phyloP scores from a whole-genome alignment of 1,140 invertebrate genomes.

The Conus betulinus region DNA sequence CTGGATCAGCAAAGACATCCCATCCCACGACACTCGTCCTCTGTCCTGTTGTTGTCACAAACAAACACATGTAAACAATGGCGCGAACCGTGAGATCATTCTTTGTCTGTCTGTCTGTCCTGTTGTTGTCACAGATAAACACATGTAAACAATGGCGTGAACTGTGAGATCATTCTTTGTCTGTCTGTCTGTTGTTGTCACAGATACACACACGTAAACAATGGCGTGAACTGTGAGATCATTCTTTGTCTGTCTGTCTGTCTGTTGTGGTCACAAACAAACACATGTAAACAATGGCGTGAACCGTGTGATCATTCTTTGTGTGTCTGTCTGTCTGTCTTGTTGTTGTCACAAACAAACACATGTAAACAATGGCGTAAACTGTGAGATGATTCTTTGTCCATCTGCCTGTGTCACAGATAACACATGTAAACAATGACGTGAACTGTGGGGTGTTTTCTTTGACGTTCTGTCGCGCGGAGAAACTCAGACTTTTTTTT shows the following conservation, averaged over 20 bases:
- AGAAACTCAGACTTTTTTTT: too few species aligned
- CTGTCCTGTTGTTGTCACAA: too few species aligned
- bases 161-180: not conserved
- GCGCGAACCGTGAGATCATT: not conserved
- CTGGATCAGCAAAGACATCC: too few species aligned
- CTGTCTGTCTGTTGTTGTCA: too few species aligned
- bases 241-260: not conserved
- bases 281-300: not conserved
- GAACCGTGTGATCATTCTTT: not conserved
- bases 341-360: too few species aligned
- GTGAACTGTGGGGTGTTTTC: not conserved
- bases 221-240: not conserved
- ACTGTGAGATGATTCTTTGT: not conserved
- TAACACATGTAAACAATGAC: not conserved
- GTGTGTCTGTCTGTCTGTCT: not conserved
- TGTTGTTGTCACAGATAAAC: not conserved
- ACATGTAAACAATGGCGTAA: too few species aligned
- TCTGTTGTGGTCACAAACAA: not conserved
- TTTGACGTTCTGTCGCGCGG: not conserved
- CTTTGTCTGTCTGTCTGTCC: not conserved
- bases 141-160: not conserved
- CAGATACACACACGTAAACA: too few species aligned
- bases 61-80: too few species aligned
- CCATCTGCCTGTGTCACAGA: not conserved
- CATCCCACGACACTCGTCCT: too few species aligned